Evolutionary conservation across 2,888 invertebrate genomes (phyloP).

Genomic region (Tetragonisca angustula): DNA sequence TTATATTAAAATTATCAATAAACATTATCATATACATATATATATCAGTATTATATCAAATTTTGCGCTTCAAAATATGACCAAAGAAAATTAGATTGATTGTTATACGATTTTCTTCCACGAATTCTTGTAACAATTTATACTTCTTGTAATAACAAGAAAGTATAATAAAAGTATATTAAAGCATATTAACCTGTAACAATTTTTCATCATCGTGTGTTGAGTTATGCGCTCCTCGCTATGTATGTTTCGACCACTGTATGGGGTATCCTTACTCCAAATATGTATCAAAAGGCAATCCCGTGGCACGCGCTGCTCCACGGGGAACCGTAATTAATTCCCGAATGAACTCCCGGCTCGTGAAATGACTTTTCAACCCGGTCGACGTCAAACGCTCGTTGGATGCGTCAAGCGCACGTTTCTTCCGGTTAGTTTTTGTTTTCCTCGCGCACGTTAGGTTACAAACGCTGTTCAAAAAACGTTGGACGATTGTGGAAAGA

Average conservation of each 20-base stretch:
- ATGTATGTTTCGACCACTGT: constrained; percentile 25
- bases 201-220: too few species aligned
- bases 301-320: constrained; percentile 22
- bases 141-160: too few species aligned
- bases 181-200: too few species aligned
- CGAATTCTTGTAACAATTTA: too few species aligned
- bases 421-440: constrained; percentile 8
- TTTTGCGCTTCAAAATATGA: too few species aligned
- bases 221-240: too few species aligned
- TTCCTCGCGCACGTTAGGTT: background rate
- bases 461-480: background rate
- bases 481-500: background rate
- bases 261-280: constrained; percentile 11
- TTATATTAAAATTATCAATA: too few species aligned
- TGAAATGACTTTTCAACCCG: constrained; percentile 39
- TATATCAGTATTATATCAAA: too few species aligned
- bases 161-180: too few species aligned
- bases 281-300: constrained; percentile 35
- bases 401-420: constrained; percentile 2
- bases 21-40: too few species aligned
- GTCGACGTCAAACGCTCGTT: constrained; percentile 32
- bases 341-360: constrained; percentile 38
- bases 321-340: constrained; percentile 53
- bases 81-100: too few species aligned
- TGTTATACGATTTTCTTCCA: too few species aligned